Conservation (phyloP, 2,888 invertebrate genomes). For the Arctia plantaginis region DNA sequence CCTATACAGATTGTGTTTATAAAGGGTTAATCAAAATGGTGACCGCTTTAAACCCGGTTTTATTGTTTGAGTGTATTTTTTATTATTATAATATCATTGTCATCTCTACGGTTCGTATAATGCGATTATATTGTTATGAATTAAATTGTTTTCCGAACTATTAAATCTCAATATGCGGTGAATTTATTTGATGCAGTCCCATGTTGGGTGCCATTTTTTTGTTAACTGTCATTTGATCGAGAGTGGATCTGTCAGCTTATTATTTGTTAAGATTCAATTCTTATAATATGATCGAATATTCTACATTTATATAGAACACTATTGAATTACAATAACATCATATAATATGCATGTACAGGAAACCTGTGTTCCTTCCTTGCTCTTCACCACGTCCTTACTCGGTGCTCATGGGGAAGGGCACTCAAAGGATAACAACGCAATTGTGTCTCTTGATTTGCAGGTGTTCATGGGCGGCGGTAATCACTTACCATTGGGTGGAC, state of each 20-base stretch:
- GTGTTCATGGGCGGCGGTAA: too few species aligned
- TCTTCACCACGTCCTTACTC: too few species aligned
- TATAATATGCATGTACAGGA: too few species aligned
- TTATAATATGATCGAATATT: background rate
- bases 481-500: too few species aligned
- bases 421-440: too few species aligned
- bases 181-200: slow-evolving; percentile 40
- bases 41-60: slow-evolving; percentile 46
- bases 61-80: slow-evolving; percentile 36
- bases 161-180: slow-evolving; percentile 53
- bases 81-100: slow-evolving; percentile 48
- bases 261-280: background rate
- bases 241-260: background rate
- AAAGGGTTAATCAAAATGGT: slow-evolving; percentile 44
- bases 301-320: background rate
- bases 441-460: too few species aligned
- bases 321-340: background rate
- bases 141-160: slow-evolving; percentile 56
- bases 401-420: too few species aligned
- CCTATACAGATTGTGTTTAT: slow-evolving; percentile 10
- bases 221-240: background rate
- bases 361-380: too few species aligned
- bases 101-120: slow-evolving; percentile 30
- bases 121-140: slow-evolving; percentile 38
- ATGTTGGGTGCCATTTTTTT: slow-evolving; percentile 50